phyloP scores from a whole-genome alignment of 2,888 invertebrate species.

The Synanthedon tipuliformis region DNA sequence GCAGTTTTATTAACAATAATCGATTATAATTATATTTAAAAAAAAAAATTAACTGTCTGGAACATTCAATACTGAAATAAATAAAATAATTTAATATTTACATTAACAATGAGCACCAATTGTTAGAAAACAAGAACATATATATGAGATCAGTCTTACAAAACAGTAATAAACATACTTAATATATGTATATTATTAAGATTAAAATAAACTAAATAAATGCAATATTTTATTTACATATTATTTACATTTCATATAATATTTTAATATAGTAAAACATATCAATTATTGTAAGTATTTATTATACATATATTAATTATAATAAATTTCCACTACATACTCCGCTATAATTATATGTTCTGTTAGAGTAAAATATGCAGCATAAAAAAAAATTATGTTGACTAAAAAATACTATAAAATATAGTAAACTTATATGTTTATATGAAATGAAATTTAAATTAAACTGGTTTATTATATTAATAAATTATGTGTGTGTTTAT shows the following conservation, averaged over 20 bases:
- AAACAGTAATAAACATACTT: conserved; percentile 13
- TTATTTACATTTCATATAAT: conserved; percentile 2
- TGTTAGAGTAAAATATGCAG: background rate
- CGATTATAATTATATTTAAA: conserved; percentile 32
- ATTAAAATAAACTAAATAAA: conserved; percentile 34
- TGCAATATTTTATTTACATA: conserved; percentile 29
- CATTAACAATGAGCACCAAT: conserved; percentile 22
- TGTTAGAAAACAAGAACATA: conserved; percentile 17
- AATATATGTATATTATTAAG: conserved; percentile 3
- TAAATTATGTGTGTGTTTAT: too few relatives aligned
- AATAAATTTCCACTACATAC: conserved; percentile 15
- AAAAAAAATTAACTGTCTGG: conserved; percentile 24
- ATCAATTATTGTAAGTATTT: background rate
- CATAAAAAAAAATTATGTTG: background rate
- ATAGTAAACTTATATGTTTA: too few relatives aligned
- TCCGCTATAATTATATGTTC: background rate
- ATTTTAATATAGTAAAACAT: background rate
- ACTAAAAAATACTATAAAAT: conserved; percentile 6
- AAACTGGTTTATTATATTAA: too few relatives aligned
- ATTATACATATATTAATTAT: background rate
- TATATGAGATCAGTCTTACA: conserved; percentile 35
- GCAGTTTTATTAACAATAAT: conserved; percentile 51
- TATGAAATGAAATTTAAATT: too few relatives aligned
- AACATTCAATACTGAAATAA: conserved; percentile 15
- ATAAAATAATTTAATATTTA: conserved; percentile 24